Conservation (phyloP, 2,113 vertebrate species). For the Coreoperca whiteheadi region DNA sequence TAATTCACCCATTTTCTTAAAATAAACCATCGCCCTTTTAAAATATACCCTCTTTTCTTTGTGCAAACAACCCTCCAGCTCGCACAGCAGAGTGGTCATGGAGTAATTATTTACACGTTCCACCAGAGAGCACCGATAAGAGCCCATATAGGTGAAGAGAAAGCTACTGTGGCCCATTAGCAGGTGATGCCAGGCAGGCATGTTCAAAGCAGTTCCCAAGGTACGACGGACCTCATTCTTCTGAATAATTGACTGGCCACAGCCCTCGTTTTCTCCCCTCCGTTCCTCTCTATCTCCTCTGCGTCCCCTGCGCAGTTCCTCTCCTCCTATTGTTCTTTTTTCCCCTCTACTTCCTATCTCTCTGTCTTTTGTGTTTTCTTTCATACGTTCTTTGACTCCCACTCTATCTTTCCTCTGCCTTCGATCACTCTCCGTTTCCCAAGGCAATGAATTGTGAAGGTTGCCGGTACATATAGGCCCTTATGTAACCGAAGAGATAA, state of each 20-base stretch:
- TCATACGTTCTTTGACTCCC: constrained; percentile 6
- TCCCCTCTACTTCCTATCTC: neutral
- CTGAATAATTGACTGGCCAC: constrained; percentile 75
- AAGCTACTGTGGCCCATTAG: constrained; percentile 55
- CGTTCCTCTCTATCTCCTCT: constrained; percentile 27
- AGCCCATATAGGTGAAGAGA: constrained; percentile 12
- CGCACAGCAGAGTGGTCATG: constrained; percentile 57
- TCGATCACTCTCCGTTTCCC: constrained; percentile 40
- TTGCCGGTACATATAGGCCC: constrained; percentile 40
- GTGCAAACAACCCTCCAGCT: constrained; percentile 66
- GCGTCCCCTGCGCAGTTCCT: constrained; percentile 22
- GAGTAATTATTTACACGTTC: constrained; percentile 75
- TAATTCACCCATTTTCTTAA: constrained; percentile 76
- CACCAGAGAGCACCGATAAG: constrained; percentile 65
- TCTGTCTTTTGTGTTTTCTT: constrained; percentile 27
- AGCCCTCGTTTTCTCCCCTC: constrained; percentile 21
- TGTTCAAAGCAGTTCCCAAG: constrained; percentile 64
- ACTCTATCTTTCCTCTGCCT: constrained; percentile 17
- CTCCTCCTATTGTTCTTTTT: constrained; percentile 29
- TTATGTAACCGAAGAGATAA: constrained; percentile 45
- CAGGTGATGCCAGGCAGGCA: constrained; percentile 61
- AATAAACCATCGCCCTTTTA: constrained; percentile 70
- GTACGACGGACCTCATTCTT: constrained; percentile 48
- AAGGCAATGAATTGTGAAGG: constrained; percentile 44
- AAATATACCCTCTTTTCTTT: constrained; percentile 66